phyloP scores from a whole-genome alignment of 37 sponge, comb jelly and placozoan genomes.

The Cladorhizidae sp. region DNA sequence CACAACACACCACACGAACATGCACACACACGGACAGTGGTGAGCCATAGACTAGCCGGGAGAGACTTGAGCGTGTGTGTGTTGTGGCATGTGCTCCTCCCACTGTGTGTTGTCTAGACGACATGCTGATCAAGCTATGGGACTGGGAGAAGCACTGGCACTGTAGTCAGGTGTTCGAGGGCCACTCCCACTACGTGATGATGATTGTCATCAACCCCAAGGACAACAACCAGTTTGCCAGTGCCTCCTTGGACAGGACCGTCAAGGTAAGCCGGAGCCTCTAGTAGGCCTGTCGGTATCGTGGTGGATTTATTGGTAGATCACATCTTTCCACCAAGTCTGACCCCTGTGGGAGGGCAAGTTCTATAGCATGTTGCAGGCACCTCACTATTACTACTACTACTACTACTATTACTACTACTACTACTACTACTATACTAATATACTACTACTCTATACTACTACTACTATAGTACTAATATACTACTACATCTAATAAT shows the following conservation, averaged over 20 bases:
- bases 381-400: too few relatives aligned
- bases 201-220: constrained; percentile 98
- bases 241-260: constrained; percentile 91
- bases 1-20: too few relatives aligned
- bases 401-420: too few relatives aligned
- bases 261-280: constrained; percentile 80
- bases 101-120: constrained; percentile 64
- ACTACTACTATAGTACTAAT: too few relatives aligned
- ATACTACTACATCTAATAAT: too few relatives aligned
- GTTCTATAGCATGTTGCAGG: too few relatives aligned
- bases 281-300: too few relatives aligned
- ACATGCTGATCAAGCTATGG: constrained; percentile 97
- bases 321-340: too few relatives aligned
- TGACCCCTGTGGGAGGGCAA: too few relatives aligned
- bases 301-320: too few relatives aligned
- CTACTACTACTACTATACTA: too few relatives aligned
- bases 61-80: not conserved
- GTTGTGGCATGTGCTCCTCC: constrained; percentile 1
- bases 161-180: constrained; percentile 93
- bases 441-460: too few relatives aligned
- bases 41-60: not conserved
- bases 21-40: not conserved
- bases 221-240: constrained; percentile 98
- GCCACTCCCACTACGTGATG: constrained; percentile 99
- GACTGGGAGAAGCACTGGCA: constrained; percentile 98